Conservation (phyloP, 2,888 invertebrate species). For the Drosophila sordidula region DNA sequence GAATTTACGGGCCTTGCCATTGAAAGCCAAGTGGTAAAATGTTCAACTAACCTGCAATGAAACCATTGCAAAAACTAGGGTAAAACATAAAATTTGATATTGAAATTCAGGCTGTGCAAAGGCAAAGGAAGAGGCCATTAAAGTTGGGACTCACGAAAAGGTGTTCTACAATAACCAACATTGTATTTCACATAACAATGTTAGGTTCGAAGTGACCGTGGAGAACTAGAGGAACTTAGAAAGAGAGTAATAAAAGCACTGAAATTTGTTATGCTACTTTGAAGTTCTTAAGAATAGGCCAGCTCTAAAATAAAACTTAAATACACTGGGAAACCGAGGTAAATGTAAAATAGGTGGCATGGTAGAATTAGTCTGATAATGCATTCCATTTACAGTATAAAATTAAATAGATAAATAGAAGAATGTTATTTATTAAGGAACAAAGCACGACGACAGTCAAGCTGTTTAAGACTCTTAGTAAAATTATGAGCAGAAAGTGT, state of each 20-base stretch:
- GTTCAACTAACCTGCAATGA: not conserved
- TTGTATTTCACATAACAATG: not conserved
- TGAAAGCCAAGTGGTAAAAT: constrained; percentile 2
- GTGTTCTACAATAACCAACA: not conserved
- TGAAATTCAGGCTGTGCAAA: not conserved
- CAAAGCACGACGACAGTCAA: too few species aligned
- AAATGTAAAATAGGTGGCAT: too few species aligned
- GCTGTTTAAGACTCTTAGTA: too few species aligned
- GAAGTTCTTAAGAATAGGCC: too few species aligned
- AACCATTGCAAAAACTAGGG: constrained; percentile 3
- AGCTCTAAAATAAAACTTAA: too few species aligned
- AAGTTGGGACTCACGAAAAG: not conserved
- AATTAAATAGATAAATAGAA: too few species aligned
- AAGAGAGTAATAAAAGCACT: not conserved
- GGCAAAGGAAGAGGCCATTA: not conserved
- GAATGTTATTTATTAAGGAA: too few species aligned
- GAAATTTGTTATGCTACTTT: not conserved
- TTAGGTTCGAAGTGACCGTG: not conserved
- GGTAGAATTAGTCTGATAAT: too few species aligned
- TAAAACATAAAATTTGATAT: not conserved
- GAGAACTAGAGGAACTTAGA: not conserved
- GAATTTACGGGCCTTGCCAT: constrained; percentile 19
- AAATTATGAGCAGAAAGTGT: too few species aligned
- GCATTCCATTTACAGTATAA: too few species aligned
- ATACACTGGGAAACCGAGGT: too few species aligned